Conservation (phyloP, 2,113 vertebrate genomes). For the Dipodomys spectabilis region DNA sequence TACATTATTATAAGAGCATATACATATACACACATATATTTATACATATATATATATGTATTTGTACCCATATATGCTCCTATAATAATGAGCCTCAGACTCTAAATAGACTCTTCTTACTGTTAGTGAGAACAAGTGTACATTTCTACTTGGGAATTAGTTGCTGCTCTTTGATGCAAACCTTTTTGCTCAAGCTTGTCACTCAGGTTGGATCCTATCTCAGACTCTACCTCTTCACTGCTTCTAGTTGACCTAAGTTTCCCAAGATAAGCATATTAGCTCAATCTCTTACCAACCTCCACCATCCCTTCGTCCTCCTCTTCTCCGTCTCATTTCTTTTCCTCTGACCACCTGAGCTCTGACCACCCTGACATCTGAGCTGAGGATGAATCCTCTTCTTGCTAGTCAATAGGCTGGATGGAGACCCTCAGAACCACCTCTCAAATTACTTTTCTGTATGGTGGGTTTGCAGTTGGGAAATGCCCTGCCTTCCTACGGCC, state of each 20-base stretch:
- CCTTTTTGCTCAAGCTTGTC: neutral
- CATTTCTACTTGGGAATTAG: neutral
- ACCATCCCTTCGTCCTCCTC: neutral
- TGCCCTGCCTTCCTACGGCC: neutral
- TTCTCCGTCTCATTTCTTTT: neutral
- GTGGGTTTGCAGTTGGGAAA: neutral
- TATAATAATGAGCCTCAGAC: neutral
- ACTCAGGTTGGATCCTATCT: neutral
- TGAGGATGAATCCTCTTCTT: neutral
- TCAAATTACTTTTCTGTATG: neutral
- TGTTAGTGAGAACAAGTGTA: neutral
- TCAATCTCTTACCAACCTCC: accelerated
- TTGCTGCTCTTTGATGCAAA: neutral
- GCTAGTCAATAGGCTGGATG: too few relatives aligned
- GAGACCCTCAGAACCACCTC: too few relatives aligned
- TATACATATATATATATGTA: too few relatives aligned
- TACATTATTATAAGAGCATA: neutral
- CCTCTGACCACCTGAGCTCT: too few relatives aligned
- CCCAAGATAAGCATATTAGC: neutral
- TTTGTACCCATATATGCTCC: too few relatives aligned
- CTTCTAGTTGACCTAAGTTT: neutral
- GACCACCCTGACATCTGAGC: neutral
- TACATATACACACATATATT: too few relatives aligned
- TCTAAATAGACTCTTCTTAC: neutral
- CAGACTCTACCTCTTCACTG: neutral